Conservation (phyloP, 2,797 vertebrate species). For the Cirrhinus mrigala region DNA sequence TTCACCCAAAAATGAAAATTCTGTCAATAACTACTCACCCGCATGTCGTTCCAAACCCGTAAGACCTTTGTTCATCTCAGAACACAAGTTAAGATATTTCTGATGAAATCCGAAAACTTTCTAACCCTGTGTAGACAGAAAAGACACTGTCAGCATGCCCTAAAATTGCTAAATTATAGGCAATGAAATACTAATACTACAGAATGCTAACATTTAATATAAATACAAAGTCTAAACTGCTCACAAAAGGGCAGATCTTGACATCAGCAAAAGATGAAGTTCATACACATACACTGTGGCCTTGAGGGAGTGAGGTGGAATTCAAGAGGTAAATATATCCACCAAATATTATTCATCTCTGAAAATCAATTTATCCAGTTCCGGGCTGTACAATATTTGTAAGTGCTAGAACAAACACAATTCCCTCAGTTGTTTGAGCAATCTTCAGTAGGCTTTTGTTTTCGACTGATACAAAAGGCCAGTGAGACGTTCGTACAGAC, state of each 20-base stretch:
- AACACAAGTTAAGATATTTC: too few species aligned
- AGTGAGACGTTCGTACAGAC: not conserved
- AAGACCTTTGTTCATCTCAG: too few species aligned
- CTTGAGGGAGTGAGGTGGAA: not conserved
- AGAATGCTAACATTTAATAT: not conserved
- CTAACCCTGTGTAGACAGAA: too few species aligned
- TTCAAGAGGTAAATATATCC: conserved; percentile 3
- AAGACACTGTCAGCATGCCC: not conserved
- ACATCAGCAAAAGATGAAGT: not conserved
- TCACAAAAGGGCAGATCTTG: not conserved
- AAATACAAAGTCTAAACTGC: not conserved
- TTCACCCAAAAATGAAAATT: too few species aligned
- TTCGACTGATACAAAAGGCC: conserved; percentile 13
- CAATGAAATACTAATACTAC: not conserved
- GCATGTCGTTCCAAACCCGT: too few species aligned
- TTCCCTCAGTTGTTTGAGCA: conserved; percentile 15
- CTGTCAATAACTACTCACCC: too few species aligned
- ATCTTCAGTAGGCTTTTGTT: conserved; percentile 34
- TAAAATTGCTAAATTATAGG: not conserved
- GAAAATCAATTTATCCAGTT: conserved; percentile 13
- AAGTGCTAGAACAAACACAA: not conserved
- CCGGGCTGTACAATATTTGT: conserved; percentile 12
- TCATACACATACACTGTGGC: not conserved
- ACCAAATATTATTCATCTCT: conserved; percentile 17
- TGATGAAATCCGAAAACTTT: too few species aligned